These are phyloP conservation scores for Drosophila monieri DNA, from an alignment of 2,888 invertebrate species.

Conservation along the genomic window DNA sequence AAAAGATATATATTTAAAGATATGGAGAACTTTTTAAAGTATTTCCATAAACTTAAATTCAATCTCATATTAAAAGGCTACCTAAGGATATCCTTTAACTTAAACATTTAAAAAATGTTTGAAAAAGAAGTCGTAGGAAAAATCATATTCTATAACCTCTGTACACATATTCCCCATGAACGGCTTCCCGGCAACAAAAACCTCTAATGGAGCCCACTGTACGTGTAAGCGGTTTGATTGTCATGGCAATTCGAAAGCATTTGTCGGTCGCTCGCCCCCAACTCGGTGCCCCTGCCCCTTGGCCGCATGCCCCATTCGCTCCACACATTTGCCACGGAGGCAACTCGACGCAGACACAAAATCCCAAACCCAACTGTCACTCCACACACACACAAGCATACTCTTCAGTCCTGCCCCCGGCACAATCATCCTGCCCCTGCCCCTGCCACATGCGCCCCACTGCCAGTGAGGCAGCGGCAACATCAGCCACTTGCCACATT, in stretches of 20 bases:
- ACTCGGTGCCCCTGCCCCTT: neutral
- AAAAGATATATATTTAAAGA: no score
- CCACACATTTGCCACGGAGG: conserved; percentile 33
- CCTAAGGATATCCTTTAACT: neutral
- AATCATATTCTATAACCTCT: neutral
- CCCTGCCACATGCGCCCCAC: neutral
- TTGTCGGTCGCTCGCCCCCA: conserved; percentile 72
- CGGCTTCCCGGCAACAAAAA: neutral
- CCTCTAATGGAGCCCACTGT: conserved; percentile 52
- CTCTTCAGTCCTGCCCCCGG: conserved; percentile 12
- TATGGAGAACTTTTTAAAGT: no score
- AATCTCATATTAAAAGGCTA: no score
- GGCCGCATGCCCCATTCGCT: neutral
- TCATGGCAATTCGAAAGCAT: conserved; percentile 83
- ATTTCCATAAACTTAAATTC: no score
- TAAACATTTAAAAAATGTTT: neutral
- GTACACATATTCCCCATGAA: neutral
- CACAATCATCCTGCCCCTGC: conserved; percentile 6
- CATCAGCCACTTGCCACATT: conserved; percentile 76
- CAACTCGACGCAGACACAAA: conserved; percentile 42
- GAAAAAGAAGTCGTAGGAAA: neutral
- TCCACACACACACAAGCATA: conserved; percentile 10
- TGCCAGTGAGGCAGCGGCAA: conserved; percentile 32
- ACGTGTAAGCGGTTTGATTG: conserved; percentile 77
- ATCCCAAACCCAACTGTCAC: conserved; percentile 17